These are phyloP conservation scores for Chorisops tibialis DNA, from an alignment of 2,888 invertebrate genomes.

Conservation along the genomic window DNA sequence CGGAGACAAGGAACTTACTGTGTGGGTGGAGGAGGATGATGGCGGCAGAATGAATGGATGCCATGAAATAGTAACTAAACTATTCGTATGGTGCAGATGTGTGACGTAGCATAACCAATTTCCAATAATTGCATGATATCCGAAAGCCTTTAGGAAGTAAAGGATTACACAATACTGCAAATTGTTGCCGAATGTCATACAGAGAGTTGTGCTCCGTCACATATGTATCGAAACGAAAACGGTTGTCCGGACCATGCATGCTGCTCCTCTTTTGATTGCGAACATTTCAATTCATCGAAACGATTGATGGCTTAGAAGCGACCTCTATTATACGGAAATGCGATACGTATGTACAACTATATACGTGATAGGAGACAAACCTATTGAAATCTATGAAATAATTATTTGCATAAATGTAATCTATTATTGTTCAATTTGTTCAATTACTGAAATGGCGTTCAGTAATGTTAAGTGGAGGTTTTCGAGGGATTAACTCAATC, in stretches of 20 bases:
- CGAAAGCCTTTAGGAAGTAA: slow-evolving; percentile 17
- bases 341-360: too few species aligned
- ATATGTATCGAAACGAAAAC: too few species aligned
- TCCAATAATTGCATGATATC: slow-evolving; percentile 1
- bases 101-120: slow-evolving; percentile 2
- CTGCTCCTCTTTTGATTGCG: not conserved
- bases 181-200: slow-evolving; percentile 20
- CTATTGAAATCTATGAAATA: too few species aligned
- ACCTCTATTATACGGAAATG: too few species aligned
- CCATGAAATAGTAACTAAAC: not conserved
- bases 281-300: not conserved
- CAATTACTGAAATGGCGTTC: too few species aligned
- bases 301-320: too few species aligned
- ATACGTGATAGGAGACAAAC: too few species aligned
- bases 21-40: not conserved
- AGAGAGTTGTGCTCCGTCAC: slow-evolving; percentile 17
- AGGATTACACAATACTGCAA: slow-evolving; percentile 18
- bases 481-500: too few species aligned
- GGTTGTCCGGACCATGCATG: not conserved
- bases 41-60: not conserved
- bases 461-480: too few species aligned
- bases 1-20: slow-evolving; percentile 2
- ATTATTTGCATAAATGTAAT: too few species aligned
- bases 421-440: too few species aligned
- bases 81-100: not conserved